phyloP scores from a whole-genome alignment of 37 sponge, comb jelly and placozoan genomes.

The Hexactinellida sp. region DNA sequence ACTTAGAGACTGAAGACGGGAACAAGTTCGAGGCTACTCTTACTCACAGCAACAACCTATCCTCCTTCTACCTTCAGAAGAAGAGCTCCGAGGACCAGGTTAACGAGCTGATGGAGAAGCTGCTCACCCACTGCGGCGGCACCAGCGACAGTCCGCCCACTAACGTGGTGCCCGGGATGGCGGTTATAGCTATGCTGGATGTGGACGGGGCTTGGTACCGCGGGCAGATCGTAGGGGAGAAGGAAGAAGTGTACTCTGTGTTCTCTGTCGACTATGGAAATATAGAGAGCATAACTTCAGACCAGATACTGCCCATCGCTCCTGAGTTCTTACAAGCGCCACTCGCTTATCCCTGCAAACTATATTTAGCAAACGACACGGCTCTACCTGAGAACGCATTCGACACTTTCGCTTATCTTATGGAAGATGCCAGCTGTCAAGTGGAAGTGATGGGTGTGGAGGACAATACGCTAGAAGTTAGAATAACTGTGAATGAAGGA shows the following conservation, averaged over 20 bases:
- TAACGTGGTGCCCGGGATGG: neutral
- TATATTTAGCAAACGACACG: neutral
- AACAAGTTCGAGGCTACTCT: constrained; percentile 4
- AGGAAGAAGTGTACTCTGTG: neutral
- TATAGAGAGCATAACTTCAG: constrained; percentile 2
- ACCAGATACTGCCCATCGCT: neutral
- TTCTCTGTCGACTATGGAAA: constrained; percentile 4
- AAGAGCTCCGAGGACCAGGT: neutral
- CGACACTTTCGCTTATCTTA: neutral
- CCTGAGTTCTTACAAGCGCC: constrained; percentile 1
- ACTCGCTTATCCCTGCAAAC: neutral
- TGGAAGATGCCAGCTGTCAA: neutral
- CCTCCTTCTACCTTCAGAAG: neutral
- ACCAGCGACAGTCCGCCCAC: neutral
- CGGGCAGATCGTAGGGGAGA: neutral
- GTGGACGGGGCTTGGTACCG: neutral
- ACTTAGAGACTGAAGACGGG: neutral
- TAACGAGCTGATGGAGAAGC: neutral
- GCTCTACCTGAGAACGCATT: neutral
- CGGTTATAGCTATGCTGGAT: neutral
- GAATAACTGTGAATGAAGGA: neutral
- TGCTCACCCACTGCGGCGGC: neutral
- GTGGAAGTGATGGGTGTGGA: neutral
- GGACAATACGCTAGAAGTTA: neutral
- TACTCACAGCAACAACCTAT: neutral